Percentiles rank a stretch among this genome's conserved stretches.
These are phyloP conservation scores for Redunca redunca DNA, from an alignment of 2,113 vertebrate species.

Conservation along the genomic window DNA sequence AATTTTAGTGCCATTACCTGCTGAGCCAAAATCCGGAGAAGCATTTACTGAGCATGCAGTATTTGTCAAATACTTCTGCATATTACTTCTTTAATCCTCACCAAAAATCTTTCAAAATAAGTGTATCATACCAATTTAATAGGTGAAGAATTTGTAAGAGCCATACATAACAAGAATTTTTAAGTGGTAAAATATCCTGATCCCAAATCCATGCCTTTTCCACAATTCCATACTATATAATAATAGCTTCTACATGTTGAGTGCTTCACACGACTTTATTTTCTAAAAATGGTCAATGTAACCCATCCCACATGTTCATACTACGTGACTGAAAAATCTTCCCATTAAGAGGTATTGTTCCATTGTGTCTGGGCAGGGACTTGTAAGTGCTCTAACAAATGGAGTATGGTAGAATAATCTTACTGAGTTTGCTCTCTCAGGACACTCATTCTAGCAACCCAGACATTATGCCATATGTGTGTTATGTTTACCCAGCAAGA, in stretches of 20 bases:
- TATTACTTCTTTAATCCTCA: background rate
- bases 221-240: background rate
- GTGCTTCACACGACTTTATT: background rate
- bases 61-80: background rate
- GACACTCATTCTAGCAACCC: background rate
- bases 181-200: background rate
- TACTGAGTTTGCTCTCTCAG: background rate
- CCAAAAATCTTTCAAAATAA: background rate
- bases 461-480: background rate
- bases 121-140: background rate
- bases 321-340: background rate
- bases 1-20: background rate
- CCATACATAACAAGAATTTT: background rate
- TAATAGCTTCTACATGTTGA: background rate
- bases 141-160: background rate
- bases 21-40: background rate
- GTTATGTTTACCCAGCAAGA: background rate
- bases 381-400: background rate
- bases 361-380: background rate
- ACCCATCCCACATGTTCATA: background rate
- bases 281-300: background rate
- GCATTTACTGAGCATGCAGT: background rate
- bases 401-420: background rate
- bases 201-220: background rate
- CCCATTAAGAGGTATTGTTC: background rate